phyloP scores from a whole-genome alignment of 2,888 invertebrate genomes.

The Gibbula magus region DNA sequence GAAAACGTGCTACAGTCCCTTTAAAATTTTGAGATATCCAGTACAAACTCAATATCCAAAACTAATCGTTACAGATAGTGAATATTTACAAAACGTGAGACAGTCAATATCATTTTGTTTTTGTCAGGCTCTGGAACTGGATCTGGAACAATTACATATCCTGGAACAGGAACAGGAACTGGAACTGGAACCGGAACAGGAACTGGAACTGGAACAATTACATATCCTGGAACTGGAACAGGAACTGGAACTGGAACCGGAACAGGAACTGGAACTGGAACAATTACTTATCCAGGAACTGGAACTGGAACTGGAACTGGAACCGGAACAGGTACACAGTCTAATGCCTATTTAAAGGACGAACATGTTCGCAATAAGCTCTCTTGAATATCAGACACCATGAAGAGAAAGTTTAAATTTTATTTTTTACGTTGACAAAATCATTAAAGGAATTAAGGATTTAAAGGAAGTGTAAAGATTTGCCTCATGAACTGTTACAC shows the following conservation, averaged over 20 bases:
- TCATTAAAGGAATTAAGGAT: no score
- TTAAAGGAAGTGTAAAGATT: no score
- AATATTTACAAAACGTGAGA: background rate
- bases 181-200: conserved; percentile 26
- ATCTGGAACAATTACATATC: background rate
- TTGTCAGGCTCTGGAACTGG: background rate
- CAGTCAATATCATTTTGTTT: background rate
- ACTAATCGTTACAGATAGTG: no score
- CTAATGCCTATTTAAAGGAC: background rate
- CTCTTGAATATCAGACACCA: no score
- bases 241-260: conserved; percentile 22
- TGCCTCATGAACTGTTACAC: no score
- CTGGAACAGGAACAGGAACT: conserved; percentile 20
- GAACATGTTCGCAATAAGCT: no score
- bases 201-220: conserved; percentile 21
- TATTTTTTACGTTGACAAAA: no score
- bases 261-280: background rate
- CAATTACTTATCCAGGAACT: no score
- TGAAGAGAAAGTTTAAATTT: no score
- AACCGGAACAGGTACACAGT: conserved; percentile 3
- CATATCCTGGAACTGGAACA: conserved; percentile 16
- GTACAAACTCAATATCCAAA: no score
- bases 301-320: conserved; percentile 23
- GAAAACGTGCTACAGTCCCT: no score
- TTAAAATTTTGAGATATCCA: no score